Percentiles rank a stretch among this genome's conserved stretches.
phyloP scores from a whole-genome alignment of 2,797 vertebrate genomes.

The Phalanger gymnotis region DNA sequence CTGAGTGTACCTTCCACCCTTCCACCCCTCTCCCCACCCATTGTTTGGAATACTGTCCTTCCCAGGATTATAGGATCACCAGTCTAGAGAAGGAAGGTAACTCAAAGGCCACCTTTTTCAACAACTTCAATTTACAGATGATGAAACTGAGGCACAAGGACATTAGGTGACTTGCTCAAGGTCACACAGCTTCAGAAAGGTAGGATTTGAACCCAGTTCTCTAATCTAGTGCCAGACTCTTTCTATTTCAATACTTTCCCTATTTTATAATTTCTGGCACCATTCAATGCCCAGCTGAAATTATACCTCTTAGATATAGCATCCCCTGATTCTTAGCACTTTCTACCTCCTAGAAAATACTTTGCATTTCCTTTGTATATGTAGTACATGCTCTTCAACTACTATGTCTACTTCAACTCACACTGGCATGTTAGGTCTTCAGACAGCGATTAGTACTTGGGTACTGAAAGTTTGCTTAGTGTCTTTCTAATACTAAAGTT shows the following conservation, averaged over 20 bases:
- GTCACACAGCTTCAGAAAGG: background rate
- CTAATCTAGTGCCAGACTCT: background rate
- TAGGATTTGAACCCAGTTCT: background rate
- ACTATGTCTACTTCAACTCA: background rate
- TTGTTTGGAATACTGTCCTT: background rate
- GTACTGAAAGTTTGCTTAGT: background rate
- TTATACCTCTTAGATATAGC: background rate
- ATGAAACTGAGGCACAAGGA: background rate
- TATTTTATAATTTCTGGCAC: background rate
- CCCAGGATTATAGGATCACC: background rate
- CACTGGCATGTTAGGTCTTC: background rate
- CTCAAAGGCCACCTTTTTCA: background rate
- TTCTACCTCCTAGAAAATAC: background rate
- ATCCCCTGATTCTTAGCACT: background rate
- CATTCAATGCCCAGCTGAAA: background rate
- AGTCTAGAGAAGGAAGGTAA: background rate
- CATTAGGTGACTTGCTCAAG: background rate
- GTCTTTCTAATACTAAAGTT: background rate
- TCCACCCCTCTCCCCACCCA: background rate
- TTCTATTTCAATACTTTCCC: background rate
- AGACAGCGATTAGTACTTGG: background rate
- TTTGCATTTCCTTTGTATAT: background rate
- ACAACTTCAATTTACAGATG: background rate
- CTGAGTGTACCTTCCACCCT: fast-evolving
- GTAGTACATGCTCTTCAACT: background rate